These are phyloP conservation scores for Cryptomyrus ogoouensis DNA, from an alignment of 2,113 vertebrate species.

Conservation along the genomic window DNA sequence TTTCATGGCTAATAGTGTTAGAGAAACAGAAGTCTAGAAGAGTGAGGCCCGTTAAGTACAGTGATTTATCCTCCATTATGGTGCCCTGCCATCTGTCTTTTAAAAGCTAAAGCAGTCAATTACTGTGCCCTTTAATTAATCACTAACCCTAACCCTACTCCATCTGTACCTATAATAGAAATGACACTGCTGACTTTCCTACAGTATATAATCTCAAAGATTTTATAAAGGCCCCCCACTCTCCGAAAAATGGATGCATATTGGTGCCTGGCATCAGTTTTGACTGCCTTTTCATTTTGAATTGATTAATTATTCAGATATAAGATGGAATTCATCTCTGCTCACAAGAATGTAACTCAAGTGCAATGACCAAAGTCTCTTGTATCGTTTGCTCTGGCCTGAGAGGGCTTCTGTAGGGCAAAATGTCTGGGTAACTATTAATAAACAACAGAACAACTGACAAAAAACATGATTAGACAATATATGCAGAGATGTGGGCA, in stretches of 20 bases:
- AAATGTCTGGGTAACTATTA: neutral
- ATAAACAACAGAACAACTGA: neutral
- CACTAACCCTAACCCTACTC: conserved; percentile 42
- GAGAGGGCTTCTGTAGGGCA: neutral
- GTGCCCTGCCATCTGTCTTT: conserved; percentile 51
- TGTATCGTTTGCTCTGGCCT: neutral
- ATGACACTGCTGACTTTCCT: conserved; percentile 26
- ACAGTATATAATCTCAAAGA: conserved; percentile 6
- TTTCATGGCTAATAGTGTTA: conserved; percentile 13
- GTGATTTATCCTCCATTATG: conserved; percentile 46
- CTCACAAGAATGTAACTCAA: neutral
- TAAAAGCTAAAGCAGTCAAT: conserved; percentile 44
- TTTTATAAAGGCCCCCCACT: neutral
- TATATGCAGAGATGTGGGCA: neutral
- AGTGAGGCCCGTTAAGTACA: conserved; percentile 37
- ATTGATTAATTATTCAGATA: neutral
- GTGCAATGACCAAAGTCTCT: neutral
- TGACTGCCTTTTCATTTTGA: neutral
- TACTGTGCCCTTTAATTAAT: conserved; percentile 48
- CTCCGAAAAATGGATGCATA: neutral
- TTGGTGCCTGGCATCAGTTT: neutral
- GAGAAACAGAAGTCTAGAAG: conserved; percentile 21
- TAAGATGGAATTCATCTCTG: neutral
- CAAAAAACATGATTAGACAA: neutral
- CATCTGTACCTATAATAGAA: conserved; percentile 44